Conservation (phyloP, 2,113 vertebrate species). For the Ranitomeya variabilis region DNA sequence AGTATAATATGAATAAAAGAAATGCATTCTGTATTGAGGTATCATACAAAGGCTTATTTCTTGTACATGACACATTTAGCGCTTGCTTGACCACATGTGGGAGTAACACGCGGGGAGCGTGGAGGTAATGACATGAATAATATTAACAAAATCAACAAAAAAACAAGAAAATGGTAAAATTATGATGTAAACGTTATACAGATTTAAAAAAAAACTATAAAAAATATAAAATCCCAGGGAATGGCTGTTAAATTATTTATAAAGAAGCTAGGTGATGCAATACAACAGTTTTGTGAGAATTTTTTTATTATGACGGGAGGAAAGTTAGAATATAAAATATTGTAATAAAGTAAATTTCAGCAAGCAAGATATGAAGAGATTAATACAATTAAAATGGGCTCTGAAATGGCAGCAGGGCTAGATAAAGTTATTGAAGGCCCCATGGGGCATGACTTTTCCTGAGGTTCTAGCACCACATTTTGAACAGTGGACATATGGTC, state of each 20-base stretch:
- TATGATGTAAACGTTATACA: background rate
- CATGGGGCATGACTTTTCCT: no score
- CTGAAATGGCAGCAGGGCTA: background rate
- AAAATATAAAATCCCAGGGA: background rate
- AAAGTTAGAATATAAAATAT: background rate
- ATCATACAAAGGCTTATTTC: background rate
- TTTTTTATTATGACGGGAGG: background rate
- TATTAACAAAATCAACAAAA: background rate
- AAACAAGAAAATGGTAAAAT: background rate
- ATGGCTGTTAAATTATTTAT: no score
- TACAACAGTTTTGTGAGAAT: background rate
- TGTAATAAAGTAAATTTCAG: background rate
- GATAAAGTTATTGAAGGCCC: background rate
- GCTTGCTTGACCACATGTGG: background rate
- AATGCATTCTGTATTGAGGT: background rate
- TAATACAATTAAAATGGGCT: background rate
- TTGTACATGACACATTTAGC: background rate
- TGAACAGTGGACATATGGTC: no score
- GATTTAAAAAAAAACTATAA: background rate
- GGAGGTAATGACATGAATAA: background rate
- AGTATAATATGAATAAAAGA: background rate
- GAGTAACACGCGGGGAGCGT: background rate
- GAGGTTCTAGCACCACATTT: no score
- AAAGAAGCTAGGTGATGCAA: background rate
- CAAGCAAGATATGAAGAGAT: background rate